Evolutionary conservation across 92 coral and sea anemone species (phyloP).

Genomic region (Zoanthus gigantus): DNA sequence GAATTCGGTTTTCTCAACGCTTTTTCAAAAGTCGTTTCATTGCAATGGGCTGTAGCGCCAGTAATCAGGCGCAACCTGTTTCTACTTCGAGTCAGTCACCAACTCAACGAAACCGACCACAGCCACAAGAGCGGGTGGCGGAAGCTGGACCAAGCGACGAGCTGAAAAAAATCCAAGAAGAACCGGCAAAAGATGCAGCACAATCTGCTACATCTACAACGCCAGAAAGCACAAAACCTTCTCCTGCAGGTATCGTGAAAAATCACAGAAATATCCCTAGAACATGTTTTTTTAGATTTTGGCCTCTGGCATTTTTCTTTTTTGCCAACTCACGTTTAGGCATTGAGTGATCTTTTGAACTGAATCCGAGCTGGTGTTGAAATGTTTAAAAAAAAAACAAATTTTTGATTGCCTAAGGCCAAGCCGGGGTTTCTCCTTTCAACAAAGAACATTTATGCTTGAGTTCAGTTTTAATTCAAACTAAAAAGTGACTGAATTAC

Average conservation of each 20-base stretch:
- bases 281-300: background rate
- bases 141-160: conserved; percentile 2
- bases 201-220: background rate
- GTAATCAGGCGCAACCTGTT: conserved; percentile 69
- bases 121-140: conserved; percentile 14
- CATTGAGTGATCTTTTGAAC: conserved; percentile 33
- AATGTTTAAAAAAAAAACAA: background rate
- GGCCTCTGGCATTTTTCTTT: conserved; percentile 1
- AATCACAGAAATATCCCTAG: background rate
- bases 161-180: background rate
- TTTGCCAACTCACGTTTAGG: background rate
- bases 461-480: background rate
- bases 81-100: conserved; percentile 40
- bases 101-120: conserved; percentile 34
- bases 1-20: background rate
- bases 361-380: background rate
- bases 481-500: too few relatives aligned
- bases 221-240: background rate
- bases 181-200: background rate
- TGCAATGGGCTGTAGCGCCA: conserved; percentile 83
- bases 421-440: too few relatives aligned
- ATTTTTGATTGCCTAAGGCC: background rate
- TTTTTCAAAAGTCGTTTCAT: conserved; percentile 17
- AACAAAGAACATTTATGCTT: conserved; percentile 9
- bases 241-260: conserved; percentile 6